Conservation (phyloP, 2,888 invertebrate species). For the Ophraella communa region DNA sequence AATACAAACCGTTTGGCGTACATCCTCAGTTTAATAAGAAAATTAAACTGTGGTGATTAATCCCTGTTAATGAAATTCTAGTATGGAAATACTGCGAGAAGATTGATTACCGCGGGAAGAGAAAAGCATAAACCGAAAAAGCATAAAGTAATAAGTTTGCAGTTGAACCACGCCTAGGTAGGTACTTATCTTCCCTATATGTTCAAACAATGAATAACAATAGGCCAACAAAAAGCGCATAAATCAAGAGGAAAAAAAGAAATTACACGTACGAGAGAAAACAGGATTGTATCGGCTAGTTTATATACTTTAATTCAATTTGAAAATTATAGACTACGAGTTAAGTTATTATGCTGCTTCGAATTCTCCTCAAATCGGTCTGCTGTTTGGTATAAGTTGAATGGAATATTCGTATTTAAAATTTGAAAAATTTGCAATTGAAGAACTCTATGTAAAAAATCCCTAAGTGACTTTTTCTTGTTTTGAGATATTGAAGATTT, state of each 20-base stretch:
- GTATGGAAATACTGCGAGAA: not conserved
- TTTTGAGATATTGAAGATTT: too few species aligned
- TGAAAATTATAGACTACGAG: not conserved
- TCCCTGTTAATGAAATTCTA: not conserved
- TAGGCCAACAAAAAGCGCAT: constrained; percentile 17
- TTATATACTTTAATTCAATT: not conserved
- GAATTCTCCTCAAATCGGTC: too few species aligned
- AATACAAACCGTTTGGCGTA: too few species aligned
- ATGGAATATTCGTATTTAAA: too few species aligned
- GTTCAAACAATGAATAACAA: constrained; percentile 17
- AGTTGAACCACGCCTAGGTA: constrained; percentile 13
- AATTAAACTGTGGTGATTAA: not conserved
- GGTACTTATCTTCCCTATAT: constrained; percentile 9
- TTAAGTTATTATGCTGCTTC: too few species aligned
- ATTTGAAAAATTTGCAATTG: too few species aligned
- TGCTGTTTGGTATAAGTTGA: too few species aligned
- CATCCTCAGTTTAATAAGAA: too few species aligned
- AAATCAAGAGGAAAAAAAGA: constrained; percentile 15
- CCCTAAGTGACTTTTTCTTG: too few species aligned
- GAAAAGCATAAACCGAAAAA: constrained; percentile 5
- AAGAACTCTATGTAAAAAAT: too few species aligned
- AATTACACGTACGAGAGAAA: constrained; percentile 3
- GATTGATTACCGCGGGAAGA: not conserved
- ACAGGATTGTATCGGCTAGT: not conserved
- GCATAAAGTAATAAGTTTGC: not conserved